A percentile compares a stretch with the other conserved stretches of the same genome.
Conservation (phyloP, 2,113 vertebrate genomes). For the Trogon melanurus region DNA sequence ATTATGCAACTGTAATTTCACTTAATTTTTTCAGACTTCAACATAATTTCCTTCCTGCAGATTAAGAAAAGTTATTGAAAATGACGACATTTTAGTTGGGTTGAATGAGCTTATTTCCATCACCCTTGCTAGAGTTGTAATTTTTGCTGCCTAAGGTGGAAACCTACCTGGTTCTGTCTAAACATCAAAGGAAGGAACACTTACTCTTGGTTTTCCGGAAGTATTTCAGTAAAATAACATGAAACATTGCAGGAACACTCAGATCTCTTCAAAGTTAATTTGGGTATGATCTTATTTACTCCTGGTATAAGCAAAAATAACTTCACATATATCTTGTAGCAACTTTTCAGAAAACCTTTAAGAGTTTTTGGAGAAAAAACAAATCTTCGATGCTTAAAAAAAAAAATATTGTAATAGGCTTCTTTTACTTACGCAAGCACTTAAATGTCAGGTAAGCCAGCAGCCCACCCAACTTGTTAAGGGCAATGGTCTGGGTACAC, state of each 20-base stretch:
- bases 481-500: not conserved
- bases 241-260: not conserved
- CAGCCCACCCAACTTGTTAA: not conserved
- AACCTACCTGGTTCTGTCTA: slow-evolving; percentile 47
- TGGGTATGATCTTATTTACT: not conserved
- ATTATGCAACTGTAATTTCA: slow-evolving; percentile 16
- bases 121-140: not conserved
- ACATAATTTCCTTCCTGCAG: slow-evolving; percentile 30
- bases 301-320: not conserved
- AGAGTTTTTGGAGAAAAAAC: not conserved
- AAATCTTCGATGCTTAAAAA: not conserved
- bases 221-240: slow-evolving; percentile 34
- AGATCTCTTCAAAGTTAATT: not conserved
- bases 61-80: slow-evolving; percentile 6
- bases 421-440: not conserved
- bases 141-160: not conserved
- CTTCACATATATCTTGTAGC: not conserved
- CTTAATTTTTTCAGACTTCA: slow-evolving; percentile 39
- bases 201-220: not conserved
- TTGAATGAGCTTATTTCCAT: slow-evolving; percentile 45
- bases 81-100: slow-evolving; percentile 38
- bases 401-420: not conserved
- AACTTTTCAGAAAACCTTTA: not conserved
- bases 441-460: not conserved
- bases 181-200: slow-evolving; percentile 15